Conservation (phyloP, 30 jellyfish, hydroid and myxozoan genomes). For the Turritopsis rubra region DNA sequence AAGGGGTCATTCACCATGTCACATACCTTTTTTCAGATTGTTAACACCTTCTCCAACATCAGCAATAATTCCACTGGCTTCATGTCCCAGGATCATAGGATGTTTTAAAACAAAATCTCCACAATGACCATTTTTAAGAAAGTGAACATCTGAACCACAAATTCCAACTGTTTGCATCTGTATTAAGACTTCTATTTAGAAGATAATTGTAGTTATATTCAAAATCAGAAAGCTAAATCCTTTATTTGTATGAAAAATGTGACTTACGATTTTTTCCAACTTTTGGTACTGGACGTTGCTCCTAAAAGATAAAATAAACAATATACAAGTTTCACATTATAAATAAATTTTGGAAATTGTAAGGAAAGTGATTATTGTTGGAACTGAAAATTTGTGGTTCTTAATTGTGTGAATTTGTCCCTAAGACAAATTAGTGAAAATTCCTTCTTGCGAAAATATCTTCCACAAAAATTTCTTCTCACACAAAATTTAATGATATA, state of each 20-base stretch:
- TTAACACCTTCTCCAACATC: slow-evolving; percentile 88
- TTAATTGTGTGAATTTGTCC: too few species aligned
- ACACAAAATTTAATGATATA: too few species aligned
- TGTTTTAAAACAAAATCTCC: slow-evolving; percentile 77
- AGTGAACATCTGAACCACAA: slow-evolving; percentile 98
- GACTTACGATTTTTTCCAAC: slow-evolving; percentile 69
- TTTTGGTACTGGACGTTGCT: slow-evolving; percentile 62
- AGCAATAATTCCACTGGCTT: slow-evolving; percentile 76
- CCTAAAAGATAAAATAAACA: slow-evolving; percentile 27
- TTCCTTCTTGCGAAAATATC: too few species aligned
- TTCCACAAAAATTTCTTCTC: too few species aligned
- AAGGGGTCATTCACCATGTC: too few species aligned
- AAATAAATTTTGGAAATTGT: too few species aligned
- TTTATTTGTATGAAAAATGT: not conserved
- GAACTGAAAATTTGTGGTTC: too few species aligned
- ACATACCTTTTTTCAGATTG: slow-evolving; percentile 68
- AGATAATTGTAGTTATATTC: not conserved
- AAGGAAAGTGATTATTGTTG: too few species aligned
- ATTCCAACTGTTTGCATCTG: slow-evolving; percentile 92
- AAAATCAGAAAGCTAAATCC: not conserved
- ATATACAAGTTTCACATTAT: not conserved
- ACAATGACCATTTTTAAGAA: slow-evolving; percentile 58
- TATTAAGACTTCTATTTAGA: slow-evolving; percentile 62
- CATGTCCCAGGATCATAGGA: slow-evolving; percentile 97
- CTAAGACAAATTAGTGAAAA: too few species aligned